Base-by-base conservation (phyloP, 1,140 invertebrate species). In the Lasioglossum albipes region DNA sequence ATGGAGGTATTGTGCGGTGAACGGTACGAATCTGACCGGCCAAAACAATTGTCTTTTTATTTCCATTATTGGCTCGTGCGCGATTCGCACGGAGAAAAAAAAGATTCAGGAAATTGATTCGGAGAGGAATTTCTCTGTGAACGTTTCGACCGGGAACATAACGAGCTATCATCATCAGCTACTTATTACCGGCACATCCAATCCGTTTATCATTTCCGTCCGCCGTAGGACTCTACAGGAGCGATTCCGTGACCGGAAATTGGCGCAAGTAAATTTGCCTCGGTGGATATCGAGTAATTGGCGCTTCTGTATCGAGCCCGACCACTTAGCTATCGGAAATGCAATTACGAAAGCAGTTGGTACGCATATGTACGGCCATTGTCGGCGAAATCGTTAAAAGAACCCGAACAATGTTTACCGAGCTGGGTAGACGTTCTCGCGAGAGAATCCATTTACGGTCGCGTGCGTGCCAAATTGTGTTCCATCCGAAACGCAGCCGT, bases 161-260 rank as follows among this genome's bases (percentile, higher is more conserved):
- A 75, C 59, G 45, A 66, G 41, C 62, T n/a, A n/a, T n/a, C n/a
- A n/a, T 85, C 82, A 85, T 85, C 84, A 81, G 36, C 36, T 74
- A 52, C 20, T n/a, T 49, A 49, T 10, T 12, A 49, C 31, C 59
- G 27, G 69, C 75, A 67, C 82, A 54, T 82, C 74, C 66, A 73
- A 79, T 84, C 69, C 75, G 83, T 82, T 61, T n/a, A 61, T 79
- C 84, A 67, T 80, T 85, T 79, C 79, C 83, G 70, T 65, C 65
- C 31, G 27, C 7, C 52, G 22, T n/a, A 54, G 45, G n/a, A 79
- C 45, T 74, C 64, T 16, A 54, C n/a, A 22, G 31, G 65, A 77
- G 70, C 61, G 57, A 57, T 61, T 69, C 69, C 27, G 36, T 66
- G 70, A 75, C 75, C 79, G 84, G 80, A 86, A 82, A 86, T 86